phyloP scores from a whole-genome alignment of 2,888 invertebrate species.

The Chymomyza procnemis region DNA sequence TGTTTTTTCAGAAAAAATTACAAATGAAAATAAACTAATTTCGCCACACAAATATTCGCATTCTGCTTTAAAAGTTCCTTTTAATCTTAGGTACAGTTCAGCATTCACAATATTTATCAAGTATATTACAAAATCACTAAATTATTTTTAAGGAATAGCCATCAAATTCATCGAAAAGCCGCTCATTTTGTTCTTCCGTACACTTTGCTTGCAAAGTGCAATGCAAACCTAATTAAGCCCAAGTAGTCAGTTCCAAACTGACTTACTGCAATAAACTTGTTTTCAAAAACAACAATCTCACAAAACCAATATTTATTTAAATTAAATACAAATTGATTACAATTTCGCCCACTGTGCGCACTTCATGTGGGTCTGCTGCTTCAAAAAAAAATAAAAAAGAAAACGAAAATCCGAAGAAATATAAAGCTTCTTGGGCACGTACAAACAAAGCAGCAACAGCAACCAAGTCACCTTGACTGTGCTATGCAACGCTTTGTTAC shows the following conservation, averaged over 20 bases:
- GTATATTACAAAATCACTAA: too few relatives aligned
- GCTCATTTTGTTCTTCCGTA: too few relatives aligned
- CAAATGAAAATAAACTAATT: too few relatives aligned
- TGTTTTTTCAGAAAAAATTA: too few relatives aligned
- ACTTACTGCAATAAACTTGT: neutral
- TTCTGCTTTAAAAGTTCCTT: too few relatives aligned
- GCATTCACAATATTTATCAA: too few relatives aligned
- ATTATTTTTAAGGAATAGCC: too few relatives aligned
- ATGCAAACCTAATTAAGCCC: neutral
- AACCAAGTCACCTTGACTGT: neutral
- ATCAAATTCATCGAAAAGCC: too few relatives aligned
- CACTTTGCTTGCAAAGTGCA: neutral
- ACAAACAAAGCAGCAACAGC: conserved; percentile 5
- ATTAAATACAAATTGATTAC: neutral
- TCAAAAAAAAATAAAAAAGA: too few relatives aligned
- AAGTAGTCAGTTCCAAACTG: neutral
- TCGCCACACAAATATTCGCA: too few relatives aligned
- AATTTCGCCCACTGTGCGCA: neutral
- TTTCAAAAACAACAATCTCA: neutral
- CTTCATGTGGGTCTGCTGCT: neutral
- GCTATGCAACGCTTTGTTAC: neutral
- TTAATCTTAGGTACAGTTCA: too few relatives aligned
- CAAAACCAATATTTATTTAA: neutral
- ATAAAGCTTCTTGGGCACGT: conserved; percentile 20
- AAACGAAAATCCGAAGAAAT: too few relatives aligned